Percentiles rank a stretch among this genome's conserved stretches.
These are phyloP conservation scores for Smittia sp. DNA, from an alignment of 2,888 invertebrate genomes.

Conservation along the genomic window DNA sequence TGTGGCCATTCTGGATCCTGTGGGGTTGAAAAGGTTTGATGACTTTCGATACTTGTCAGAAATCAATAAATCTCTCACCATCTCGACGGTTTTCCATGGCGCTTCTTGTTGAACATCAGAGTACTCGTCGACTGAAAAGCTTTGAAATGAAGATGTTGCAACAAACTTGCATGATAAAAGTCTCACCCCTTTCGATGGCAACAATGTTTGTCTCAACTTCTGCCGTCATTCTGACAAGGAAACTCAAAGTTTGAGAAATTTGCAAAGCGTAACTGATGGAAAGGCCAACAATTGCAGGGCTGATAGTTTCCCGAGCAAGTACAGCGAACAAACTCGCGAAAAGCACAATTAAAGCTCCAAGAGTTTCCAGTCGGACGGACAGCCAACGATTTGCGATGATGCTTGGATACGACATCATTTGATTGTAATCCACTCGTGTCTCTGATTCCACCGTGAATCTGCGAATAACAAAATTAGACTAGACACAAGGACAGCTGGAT, in stretches of 20 bases:
- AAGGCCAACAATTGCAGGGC: constrained; percentile 55
- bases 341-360: constrained; percentile 59
- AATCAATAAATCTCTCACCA: too few species aligned
- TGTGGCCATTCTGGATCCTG: constrained; percentile 69
- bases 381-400: constrained; percentile 56
- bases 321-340: constrained; percentile 60
- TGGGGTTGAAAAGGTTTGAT: too few species aligned
- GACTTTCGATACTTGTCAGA: too few species aligned
- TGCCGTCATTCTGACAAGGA: constrained; percentile 58
- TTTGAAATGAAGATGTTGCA: too few species aligned
- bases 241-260: constrained; percentile 57
- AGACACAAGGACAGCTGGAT: too few species aligned
- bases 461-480: too few species aligned
- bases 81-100: constrained; percentile 61
- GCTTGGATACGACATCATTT: constrained; percentile 56
- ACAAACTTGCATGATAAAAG: too few species aligned
- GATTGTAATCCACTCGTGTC: constrained; percentile 56
- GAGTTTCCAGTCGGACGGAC: constrained; percentile 53
- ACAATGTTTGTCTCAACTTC: constrained; percentile 93
- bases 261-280: constrained; percentile 55
- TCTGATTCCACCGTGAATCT: constrained; percentile 58
- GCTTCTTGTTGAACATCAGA: constrained; percentile 83
- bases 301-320: constrained; percentile 47
- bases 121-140: constrained; percentile 96
- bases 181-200: constrained; percentile 93